Base-by-base conservation (phyloP, 2,113 vertebrate species). In the Chrysochloris asiatica region DNA sequence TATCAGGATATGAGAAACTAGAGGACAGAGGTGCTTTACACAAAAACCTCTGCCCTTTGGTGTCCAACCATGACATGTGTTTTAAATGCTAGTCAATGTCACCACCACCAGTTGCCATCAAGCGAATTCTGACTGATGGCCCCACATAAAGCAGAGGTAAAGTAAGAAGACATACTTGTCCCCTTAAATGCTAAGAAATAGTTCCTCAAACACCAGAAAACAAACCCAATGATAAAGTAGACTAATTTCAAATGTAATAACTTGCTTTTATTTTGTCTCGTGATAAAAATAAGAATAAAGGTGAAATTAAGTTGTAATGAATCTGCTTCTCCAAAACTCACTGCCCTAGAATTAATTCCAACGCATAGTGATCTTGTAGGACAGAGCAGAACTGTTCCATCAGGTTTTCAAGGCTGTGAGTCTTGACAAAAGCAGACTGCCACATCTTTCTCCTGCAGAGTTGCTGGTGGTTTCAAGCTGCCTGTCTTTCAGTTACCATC, bases 221-320 rank as follows among this genome's bases (percentile, higher is more conserved):
- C 89, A 92, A 82, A 91, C 86, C 17, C 52, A 96, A 90, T 38
- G 75, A 93, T 56, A 93, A 86, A 67, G 94, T 87, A 52, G 84
- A 14, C 33, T 48, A 19, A 80, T 76, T 83, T 69, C 4, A 77
- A 2, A 2, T 56, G 54, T 76, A 79, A 30, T 22, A 19, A 1
- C 78, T 96, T 94, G 61, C 85, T 95, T 96, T 97, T 83, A 69
- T 92, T 93, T 96, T 94, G 79, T 86, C 89, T 96, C 54, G 89
- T 17, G 47, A 84, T 76, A 43, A 78, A 87, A 93, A 95, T 43
- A 93, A 50, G 80, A 93, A 83, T 89, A 91, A 94, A 95, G 89
- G 93, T 89, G 93, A 88, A 93, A 87, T 95, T 54, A 95, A 86
- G 83, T 50, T 88, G 36, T 77, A 94, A 83, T 56, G 63, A 88